These are phyloP conservation scores for Drosophila biarmipes DNA, from an alignment of 1,140 invertebrate species.

Conservation along the genomic window DNA sequence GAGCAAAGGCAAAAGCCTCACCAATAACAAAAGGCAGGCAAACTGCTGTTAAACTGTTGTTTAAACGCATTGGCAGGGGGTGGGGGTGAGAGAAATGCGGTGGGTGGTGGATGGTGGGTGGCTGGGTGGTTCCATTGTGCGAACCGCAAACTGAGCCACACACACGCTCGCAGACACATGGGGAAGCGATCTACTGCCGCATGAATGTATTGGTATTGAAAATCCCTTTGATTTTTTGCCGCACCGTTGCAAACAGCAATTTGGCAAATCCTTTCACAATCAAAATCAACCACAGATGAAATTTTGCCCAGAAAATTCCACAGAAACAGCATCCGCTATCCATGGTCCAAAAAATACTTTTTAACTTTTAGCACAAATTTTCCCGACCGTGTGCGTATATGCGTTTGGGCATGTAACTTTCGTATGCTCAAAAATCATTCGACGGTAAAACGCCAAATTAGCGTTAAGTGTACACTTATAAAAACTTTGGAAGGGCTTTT, in stretches of 20 bases:
- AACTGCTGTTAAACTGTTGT: constrained; percentile 81
- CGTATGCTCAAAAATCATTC: constrained; percentile 66
- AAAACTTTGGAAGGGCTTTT: neutral
- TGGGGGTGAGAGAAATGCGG: constrained; percentile 8
- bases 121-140: constrained; percentile 51
- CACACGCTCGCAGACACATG: constrained; percentile 31
- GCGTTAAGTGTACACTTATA: constrained; percentile 63
- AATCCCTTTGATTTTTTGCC: constrained; percentile 82
- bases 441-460: constrained; percentile 77
- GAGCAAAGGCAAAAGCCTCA: constrained; percentile 68
- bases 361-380: constrained; percentile 35
- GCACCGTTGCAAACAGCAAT: constrained; percentile 81
- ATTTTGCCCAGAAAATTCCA: constrained; percentile 72
- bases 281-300: constrained; percentile 84
- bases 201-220: constrained; percentile 76
- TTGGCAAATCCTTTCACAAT: constrained; percentile 84
- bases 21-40: constrained; percentile 79
- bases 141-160: constrained; percentile 68
- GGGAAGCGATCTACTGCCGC: constrained; percentile 36
- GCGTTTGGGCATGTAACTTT: constrained; percentile 24
- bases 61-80: constrained; percentile 71
- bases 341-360: constrained; percentile 41
- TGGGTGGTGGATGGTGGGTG: neutral
- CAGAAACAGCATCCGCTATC: constrained; percentile 49
- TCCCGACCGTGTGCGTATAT: constrained; percentile 8